These are phyloP conservation scores for Stictonetta naevosa DNA, from an alignment of 2,113 vertebrate species.

Conservation along the genomic window DNA sequence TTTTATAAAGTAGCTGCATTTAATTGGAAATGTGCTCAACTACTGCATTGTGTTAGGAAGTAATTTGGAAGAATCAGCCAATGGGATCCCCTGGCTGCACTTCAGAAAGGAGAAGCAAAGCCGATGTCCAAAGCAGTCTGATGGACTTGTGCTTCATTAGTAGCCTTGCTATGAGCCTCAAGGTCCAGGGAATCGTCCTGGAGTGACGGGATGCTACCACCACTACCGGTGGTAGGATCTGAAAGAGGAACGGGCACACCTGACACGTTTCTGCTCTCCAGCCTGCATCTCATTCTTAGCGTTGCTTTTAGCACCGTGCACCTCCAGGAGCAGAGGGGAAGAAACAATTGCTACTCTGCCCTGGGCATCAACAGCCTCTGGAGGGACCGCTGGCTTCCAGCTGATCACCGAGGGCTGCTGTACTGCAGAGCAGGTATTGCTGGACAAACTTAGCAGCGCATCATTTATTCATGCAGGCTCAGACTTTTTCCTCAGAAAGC, in stretches of 20 bases:
- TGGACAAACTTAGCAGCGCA: neutral
- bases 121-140: neutral
- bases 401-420: neutral
- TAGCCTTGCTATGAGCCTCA: neutral
- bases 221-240: neutral
- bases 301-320: neutral
- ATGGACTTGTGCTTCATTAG: neutral
- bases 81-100: neutral
- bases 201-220: neutral
- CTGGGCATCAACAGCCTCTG: neutral
- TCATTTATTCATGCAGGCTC: conserved; percentile 35
- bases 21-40: conserved; percentile 66
- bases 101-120: conserved; percentile 16
- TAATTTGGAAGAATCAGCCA: conserved; percentile 40
- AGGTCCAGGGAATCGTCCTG: neutral
- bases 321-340: neutral
- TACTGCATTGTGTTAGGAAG: conserved; percentile 52
- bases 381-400: neutral
- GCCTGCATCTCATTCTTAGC: neutral
- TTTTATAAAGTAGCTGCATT: conserved; percentile 59
- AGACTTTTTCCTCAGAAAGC: neutral
- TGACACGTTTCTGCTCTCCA: neutral
- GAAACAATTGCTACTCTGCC: neutral
- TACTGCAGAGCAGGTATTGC: neutral
- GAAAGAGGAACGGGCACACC: rapidly evolving